These are phyloP conservation scores for Rhea americana DNA, from an alignment of 2,113 vertebrate species.

Conservation along the genomic window DNA sequence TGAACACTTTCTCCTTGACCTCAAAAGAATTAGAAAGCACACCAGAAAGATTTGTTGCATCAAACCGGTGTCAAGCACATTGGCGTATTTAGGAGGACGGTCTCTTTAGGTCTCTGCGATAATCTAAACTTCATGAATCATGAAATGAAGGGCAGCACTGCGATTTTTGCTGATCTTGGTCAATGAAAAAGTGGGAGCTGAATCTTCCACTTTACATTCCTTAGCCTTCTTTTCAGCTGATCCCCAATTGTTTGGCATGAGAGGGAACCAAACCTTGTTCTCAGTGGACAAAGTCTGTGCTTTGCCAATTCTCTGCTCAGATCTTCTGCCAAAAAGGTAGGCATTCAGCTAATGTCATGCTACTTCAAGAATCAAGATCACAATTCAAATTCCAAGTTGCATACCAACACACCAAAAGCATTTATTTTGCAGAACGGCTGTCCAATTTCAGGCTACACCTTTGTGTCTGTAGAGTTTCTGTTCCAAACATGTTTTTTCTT, in stretches of 20 bases:
- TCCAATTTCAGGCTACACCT: neutral
- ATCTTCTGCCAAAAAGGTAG: neutral
- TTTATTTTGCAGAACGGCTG: neutral
- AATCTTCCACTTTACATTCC: neutral
- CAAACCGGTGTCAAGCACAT: neutral
- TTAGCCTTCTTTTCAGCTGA: neutral
- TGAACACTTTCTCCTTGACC: neutral
- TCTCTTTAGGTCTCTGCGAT: neutral
- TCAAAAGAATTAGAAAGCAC: neutral
- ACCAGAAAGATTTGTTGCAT: neutral
- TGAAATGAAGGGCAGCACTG: neutral
- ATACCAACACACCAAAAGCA: fast-evolving
- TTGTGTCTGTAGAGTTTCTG: neutral
- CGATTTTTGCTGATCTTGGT: neutral
- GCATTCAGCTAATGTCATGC: fast-evolving
- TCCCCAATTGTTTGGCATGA: neutral
- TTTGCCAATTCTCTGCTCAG: neutral
- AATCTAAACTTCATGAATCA: neutral
- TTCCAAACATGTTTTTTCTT: neutral
- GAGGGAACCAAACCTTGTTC: neutral
- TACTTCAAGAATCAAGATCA: neutral
- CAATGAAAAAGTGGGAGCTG: neutral
- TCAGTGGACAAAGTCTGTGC: neutral
- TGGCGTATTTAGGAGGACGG: fast-evolving
- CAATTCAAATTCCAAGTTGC: neutral